Conservation (phyloP, 1,140 invertebrate species). For the Galendromus occidentalis region DNA sequence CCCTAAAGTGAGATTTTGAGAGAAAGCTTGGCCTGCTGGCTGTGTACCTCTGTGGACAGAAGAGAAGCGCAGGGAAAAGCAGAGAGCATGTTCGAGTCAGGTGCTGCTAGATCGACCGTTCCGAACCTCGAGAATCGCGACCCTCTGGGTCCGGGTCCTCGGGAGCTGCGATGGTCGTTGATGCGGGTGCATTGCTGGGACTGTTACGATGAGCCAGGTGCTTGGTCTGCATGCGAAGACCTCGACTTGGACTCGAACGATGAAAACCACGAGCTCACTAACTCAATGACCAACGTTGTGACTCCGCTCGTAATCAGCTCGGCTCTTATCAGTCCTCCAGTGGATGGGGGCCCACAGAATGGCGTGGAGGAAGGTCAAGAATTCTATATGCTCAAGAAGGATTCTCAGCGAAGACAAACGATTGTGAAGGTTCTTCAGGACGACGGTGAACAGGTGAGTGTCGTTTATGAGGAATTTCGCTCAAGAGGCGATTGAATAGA, state of each 20-base stretch:
- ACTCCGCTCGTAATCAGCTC: conserved; percentile 12
- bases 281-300: neutral
- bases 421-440: conserved; percentile 68
- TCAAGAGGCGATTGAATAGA: no score
- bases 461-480: no score
- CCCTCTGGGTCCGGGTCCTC: neutral
- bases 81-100: no score
- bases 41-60: no score
- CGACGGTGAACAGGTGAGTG: conserved; percentile 61
- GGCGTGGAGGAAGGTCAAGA: conserved; percentile 49
- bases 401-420: conserved; percentile 78
- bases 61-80: no score
- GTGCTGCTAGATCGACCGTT: no score
- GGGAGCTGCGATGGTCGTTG: neutral
- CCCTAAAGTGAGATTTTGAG: no score
- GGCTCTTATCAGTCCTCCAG: conserved; percentile 20
- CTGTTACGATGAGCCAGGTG: neutral
- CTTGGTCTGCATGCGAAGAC: neutral
- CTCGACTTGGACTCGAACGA: neutral
- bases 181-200: neutral
- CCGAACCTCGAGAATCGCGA: neutral
- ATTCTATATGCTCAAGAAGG: conserved; percentile 89
- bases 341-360: conserved; percentile 21
- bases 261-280: neutral
- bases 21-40: no score